Conservation (phyloP, 2,888 invertebrate genomes). For the Cheilosia scutellata region DNA sequence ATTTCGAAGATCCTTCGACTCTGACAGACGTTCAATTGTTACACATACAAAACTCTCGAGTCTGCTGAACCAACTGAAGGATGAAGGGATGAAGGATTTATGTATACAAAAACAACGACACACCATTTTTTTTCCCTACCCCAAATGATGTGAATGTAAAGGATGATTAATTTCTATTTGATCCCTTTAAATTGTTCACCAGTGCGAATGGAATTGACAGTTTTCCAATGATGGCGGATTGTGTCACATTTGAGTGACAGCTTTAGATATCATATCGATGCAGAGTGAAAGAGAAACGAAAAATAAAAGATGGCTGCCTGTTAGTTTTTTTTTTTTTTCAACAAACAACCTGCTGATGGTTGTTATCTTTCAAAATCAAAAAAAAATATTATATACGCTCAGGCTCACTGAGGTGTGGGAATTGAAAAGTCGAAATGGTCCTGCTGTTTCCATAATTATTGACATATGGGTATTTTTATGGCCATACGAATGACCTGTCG, state of each 20-base stretch:
- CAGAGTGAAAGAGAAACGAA: conserved; percentile 16
- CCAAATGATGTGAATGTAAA: conserved; percentile 24
- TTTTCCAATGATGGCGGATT: conserved; percentile 74
- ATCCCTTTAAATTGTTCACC: conserved; percentile 67
- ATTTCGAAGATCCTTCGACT: conserved; percentile 23
- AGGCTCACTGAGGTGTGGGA: conserved; percentile 62
- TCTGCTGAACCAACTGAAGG: conserved; percentile 24
- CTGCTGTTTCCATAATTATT: conserved; percentile 69
- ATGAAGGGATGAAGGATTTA: conserved; percentile 72
- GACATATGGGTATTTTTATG: conserved; percentile 54
- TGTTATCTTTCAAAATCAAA: conserved; percentile 46
- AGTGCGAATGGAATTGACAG: conserved; percentile 67
- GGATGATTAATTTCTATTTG: conserved; percentile 74
- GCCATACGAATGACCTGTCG: conserved; percentile 5
- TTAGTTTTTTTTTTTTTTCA: conserved; percentile 36
- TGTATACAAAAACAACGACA: conserved; percentile 50
- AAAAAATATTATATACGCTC: neutral
- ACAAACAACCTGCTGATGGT: conserved; percentile 24
- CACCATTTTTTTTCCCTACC: conserved; percentile 3
- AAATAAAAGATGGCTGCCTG: conserved; percentile 65
- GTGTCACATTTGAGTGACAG: conserved; percentile 72
- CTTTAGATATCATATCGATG: conserved; percentile 60
- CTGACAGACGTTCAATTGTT: conserved; percentile 67
- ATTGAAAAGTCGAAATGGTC: conserved; percentile 49
- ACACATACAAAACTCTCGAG: conserved; percentile 5